Evolutionary conservation across 2,888 invertebrate species (phyloP), one percentile per base, ranked within the genome.

Genomic region (Imbricaverruca yamaguchii): DNA sequence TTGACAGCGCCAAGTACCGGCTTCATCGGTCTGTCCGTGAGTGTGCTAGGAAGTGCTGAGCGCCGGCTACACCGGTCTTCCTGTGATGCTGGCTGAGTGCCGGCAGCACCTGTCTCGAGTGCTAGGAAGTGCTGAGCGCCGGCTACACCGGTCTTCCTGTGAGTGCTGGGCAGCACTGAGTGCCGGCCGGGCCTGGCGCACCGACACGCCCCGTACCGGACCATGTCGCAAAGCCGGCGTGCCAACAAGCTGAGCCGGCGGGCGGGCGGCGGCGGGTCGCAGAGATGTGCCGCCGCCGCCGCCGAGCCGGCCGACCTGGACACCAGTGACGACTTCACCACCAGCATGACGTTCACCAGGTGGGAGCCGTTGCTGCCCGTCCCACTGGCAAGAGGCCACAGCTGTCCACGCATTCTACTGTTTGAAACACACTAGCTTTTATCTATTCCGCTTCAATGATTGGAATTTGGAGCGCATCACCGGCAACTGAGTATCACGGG

Each of bases 211-310:
- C 63, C 39, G 39, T 39, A 39, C 39, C 39, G 39, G 67, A 55
- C 18, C 74, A 53, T 74, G 74, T 74, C 74, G 7, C 74, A 74
- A 21, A 74, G 74, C 21, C 74, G 55, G 74, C 53, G 74, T 0
- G 74, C 21, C 55, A 74, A 53, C 53, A 74, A 74, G 55, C 74
- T 74, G 53, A 74, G 74, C 21, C 74, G 74, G 18, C 53, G 74
- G 39, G 69, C 15, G 15, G 69, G 69, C 55, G 9, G 53, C 13
- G 55, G 74, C 74, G 18, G 13, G 10, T 12, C 74, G 65, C 23
- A 9, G 3, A 7, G 21, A 12, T 21, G 21, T 11, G 9, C 39
- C 53, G 18, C 18, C 53, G 8, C 74, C 21, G 53, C 53, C 53
- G 55, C 55, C 21, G 21, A 21, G 18, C 74, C 23, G 25, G 23